Base-by-base conservation (phyloP, 2,113 vertebrate genomes). In the Apodemus speciosus region DNA sequence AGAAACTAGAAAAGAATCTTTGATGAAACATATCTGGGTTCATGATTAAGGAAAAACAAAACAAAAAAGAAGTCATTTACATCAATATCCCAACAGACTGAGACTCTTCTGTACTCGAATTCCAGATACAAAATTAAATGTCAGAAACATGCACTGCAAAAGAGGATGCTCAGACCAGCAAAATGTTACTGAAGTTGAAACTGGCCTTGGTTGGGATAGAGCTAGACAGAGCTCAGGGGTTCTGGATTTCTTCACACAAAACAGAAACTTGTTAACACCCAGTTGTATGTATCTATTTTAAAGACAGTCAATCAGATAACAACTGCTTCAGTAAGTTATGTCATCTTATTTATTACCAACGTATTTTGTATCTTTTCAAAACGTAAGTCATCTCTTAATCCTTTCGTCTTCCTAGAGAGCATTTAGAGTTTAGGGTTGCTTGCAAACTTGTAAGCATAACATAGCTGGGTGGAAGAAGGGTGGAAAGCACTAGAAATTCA, bases 111-210 rank as follows among this genome's bases (percentile, higher is more conserved):
- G 32, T 73, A 58, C 73, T 66, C 23, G 27, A 23, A 32, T 90
- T 90, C 27, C 23, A 87, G 38, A 87, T 46, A 66, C 6, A 81
- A 86, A 89, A 75, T 93, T 75, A 95, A 93, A 60, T 21, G 15
- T 9, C n/a, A 86, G 38, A 85, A 92, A 56, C 10, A 68, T 6
- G n/a, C 72, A 35, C 14, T 16, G 20, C 25, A 58, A n/a, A 75
- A 87, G 27, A 87, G 20, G 10, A 60, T 75, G 20, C 40, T 8
- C 14, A 69, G 53, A 60, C 9, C 40, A 46, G 35, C 27, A 35
- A 56, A 83, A 83, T 10, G 6, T 83, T 60, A 16, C n/a, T 51
- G 64, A 88, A 71, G 25, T 30, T 32, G 18, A 56, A 93, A 49
- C 23, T 32, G 49, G 27, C 56, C 16, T 35, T 49, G 8, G 9